These are phyloP conservation scores for Phragmatobia fuliginosa DNA, from an alignment of 2,888 invertebrate genomes.

Conservation along the genomic window DNA sequence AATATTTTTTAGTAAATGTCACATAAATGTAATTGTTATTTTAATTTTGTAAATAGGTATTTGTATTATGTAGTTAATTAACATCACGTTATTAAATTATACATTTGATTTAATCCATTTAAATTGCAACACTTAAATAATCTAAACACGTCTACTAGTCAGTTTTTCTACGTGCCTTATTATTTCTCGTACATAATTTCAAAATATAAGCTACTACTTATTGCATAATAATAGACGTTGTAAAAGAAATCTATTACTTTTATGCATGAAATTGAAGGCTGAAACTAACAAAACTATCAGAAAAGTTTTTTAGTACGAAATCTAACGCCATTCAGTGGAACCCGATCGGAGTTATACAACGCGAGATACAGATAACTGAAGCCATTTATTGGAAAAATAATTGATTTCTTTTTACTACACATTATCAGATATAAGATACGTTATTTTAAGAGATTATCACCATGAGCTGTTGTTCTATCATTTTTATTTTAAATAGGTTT, in stretches of 20 bases:
- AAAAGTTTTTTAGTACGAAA: no score
- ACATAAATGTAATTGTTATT: not conserved
- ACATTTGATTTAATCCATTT: not conserved
- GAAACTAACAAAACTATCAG: no score
- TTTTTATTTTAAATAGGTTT: conserved; percentile 8
- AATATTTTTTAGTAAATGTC: not conserved
- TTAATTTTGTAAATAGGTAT: not conserved
- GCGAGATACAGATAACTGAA: no score
- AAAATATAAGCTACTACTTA: conserved; percentile 28
- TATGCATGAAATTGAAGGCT: no score
- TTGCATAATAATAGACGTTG: conserved; percentile 38
- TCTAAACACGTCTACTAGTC: conserved; percentile 45
- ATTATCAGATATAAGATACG: no score
- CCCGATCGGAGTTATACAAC: no score
- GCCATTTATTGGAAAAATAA: no score
- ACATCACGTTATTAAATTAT: not conserved
- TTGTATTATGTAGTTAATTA: not conserved
- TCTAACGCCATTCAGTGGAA: no score
- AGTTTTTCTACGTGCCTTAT: conserved; percentile 48
- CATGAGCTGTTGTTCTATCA: conserved; percentile 34
- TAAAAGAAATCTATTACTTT: no score
- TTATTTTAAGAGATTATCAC: conserved; percentile 51
- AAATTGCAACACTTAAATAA: no score
- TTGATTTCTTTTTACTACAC: no score
- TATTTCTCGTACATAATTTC: conserved; percentile 40